Evolutionary conservation across 2,888 invertebrate species (phyloP), one percentile per base, ranked within the genome.

Genomic region (Lycia hirtaria): DNA sequence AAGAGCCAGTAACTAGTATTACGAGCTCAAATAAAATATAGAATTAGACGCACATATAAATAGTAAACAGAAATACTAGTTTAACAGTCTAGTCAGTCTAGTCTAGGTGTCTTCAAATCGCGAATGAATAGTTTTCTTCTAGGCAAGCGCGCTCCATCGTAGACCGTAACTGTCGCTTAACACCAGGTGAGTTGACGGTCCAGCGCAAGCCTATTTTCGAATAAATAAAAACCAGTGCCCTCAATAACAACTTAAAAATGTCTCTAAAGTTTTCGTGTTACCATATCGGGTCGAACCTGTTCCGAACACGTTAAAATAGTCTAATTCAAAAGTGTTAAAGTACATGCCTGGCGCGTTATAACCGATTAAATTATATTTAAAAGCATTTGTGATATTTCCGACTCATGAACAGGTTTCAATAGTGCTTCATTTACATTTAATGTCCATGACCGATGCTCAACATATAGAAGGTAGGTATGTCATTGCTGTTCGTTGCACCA

Each of bases 251-350:
- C 20, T 20, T 45, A 57, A 50, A 54, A 56, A 26, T 53, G 32
- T 40, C 26, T 38, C 15, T 7, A 60, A 51, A 54, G 55, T 50
- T 43, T 32, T 53, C 60, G 53, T 55, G 20, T 38, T 44, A 40
- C 56, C 59, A 43, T 60, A 56, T 56, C 57, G 19, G 33, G 55
- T 19, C 24, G 32, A 52, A 52, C 53, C 33, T 12, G 50, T 56
- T 59, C 38, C 24, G 10, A 43, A 17, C 22, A 20, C 5, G 52
- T 49, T 37, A 14, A n/a, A 43, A 47, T 41, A 48, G 47, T 47
- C 56, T 41, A 56, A 51, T 56, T 56, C 33, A 20, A 4, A 41
- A 33, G 47, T 48, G 54, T 41, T 54, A 48, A 54, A 9, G 20
- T 55, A 28, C 41, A 43, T 33, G 47, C n/a, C 20, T 41, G 19